These are phyloP conservation scores for Cremastinae sp. DNA, from an alignment of 2,888 invertebrate genomes.

Conservation along the genomic window DNA sequence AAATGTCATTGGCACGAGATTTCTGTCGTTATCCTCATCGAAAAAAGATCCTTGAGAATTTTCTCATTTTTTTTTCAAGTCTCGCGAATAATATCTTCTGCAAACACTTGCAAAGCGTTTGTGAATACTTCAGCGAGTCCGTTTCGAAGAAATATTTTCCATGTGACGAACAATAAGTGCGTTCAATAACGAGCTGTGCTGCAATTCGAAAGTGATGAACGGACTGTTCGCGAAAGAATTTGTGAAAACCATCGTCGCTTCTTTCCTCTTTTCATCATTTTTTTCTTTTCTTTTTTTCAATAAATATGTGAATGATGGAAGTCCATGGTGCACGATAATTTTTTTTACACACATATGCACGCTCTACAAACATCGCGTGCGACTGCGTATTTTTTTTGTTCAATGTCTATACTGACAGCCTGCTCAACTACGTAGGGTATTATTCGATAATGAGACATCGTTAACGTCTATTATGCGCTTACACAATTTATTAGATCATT, in stretches of 20 bases:
- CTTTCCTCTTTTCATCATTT: slow-evolving; percentile 1
- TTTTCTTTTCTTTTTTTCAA: neutral
- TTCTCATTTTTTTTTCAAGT: neutral
- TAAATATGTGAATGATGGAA: neutral
- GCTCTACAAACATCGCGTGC: neutral
- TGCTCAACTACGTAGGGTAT: neutral
- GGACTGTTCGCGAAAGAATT: slow-evolving; percentile 14
- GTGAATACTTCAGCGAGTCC: neutral
- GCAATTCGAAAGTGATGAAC: slow-evolving; percentile 35
- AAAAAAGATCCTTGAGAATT: neutral
- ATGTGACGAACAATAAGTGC: slow-evolving; percentile 3
- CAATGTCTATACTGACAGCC: neutral
- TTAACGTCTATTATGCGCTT: slow-evolving; percentile 25
- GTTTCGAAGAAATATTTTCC: slow-evolving; percentile 1
- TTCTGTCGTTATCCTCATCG: neutral
- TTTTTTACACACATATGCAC: neutral
- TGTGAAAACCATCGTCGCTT: slow-evolving; percentile 1
- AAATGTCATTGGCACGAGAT: neutral
- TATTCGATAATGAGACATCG: slow-evolving; percentile 9
- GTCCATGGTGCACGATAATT: neutral
- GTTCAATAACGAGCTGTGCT: slow-evolving; percentile 10
- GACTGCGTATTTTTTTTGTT: neutral
- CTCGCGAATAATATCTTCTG: neutral
- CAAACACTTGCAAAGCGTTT: neutral
- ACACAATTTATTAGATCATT: no score